These are phyloP conservation scores for Mongoloraphidia duomilia DNA, from an alignment of 2,888 invertebrate species.

Conservation along the genomic window DNA sequence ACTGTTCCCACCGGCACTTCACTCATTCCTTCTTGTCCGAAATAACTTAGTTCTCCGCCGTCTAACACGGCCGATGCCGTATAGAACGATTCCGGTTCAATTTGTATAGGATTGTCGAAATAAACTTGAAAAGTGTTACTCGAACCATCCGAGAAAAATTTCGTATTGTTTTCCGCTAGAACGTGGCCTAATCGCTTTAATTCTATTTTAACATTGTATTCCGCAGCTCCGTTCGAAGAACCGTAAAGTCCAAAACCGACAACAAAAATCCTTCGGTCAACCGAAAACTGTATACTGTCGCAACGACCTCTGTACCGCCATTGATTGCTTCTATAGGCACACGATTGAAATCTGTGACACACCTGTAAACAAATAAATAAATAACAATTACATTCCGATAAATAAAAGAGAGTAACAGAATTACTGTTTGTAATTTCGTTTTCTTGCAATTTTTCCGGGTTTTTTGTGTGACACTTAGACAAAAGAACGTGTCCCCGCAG, in stretches of 20 bases:
- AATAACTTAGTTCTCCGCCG: conserved; percentile 88
- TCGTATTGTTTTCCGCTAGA: conserved; percentile 80
- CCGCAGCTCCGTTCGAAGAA: conserved; percentile 89
- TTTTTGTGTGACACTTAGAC: too few relatives aligned
- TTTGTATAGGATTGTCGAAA: conserved; percentile 71
- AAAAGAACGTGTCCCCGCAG: too few relatives aligned
- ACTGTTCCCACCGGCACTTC: conserved; percentile 87
- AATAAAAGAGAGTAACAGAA: neutral
- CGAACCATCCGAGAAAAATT: conserved; percentile 92
- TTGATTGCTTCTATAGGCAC: conserved; percentile 91
- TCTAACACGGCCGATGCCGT: conserved; percentile 92
- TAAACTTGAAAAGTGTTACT: conserved; percentile 90
- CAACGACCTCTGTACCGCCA: conserved; percentile 94
- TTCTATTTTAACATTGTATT: conserved; percentile 89
- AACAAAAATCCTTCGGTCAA: conserved; percentile 88
- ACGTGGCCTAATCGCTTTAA: conserved; percentile 78
- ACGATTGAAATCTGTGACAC: conserved; percentile 91
- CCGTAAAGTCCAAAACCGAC: conserved; percentile 94
- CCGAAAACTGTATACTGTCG: conserved; percentile 93
- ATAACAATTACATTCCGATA: too few relatives aligned
- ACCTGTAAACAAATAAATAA: conserved; percentile 39
- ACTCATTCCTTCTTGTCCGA: conserved; percentile 92
- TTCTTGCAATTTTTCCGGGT: too few relatives aligned
- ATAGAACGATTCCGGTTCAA: conserved; percentile 87
- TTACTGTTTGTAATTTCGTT: too few relatives aligned